Percentiles rank a stretch among this genome's conserved stretches.
These are phyloP conservation scores for Aphaenogaster rudis DNA, from an alignment of 1,140 invertebrate genomes.

Conservation along the genomic window DNA sequence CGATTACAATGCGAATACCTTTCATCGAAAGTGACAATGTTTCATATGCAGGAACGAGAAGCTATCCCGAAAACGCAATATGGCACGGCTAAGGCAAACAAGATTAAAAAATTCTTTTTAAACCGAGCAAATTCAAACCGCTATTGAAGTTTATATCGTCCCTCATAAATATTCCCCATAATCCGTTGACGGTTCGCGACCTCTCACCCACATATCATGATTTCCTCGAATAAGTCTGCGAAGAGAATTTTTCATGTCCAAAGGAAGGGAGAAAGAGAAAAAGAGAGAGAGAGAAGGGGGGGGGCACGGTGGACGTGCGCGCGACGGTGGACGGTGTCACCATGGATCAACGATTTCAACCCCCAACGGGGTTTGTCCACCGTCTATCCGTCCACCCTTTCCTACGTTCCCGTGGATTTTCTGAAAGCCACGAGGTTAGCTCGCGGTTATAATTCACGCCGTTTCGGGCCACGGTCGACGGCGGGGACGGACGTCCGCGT, in stretches of 20 bases:
- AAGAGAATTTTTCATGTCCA: conserved; percentile 38
- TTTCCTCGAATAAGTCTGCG: conserved; percentile 42
- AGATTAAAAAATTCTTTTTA: conserved; percentile 43
- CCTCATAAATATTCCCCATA: conserved; percentile 45
- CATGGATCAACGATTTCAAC: conserved; percentile 55
- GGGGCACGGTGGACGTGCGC: too few relatives aligned
- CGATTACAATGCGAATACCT: background rate
- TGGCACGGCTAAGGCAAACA: background rate
- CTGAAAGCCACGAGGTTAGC: conserved; percentile 72
- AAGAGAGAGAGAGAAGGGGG: background rate
- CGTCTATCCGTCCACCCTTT: conserved; percentile 20
- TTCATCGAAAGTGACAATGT: background rate
- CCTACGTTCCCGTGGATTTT: conserved; percentile 66
- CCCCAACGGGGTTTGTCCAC: conserved; percentile 32
- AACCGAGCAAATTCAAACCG: conserved; percentile 37
- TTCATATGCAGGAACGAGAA: background rate
- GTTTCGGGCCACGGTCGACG: conserved; percentile 64
- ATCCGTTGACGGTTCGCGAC: conserved; percentile 32
- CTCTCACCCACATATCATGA: conserved; percentile 32
- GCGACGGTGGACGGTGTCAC: conserved; percentile 2
- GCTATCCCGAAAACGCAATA: background rate
- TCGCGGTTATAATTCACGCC: conserved; percentile 75
- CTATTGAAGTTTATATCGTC: conserved; percentile 30
- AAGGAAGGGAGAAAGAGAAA: background rate
- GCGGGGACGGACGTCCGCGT: conserved; percentile 70